These are phyloP conservation scores for Panorpa germanica DNA, from an alignment of 2,888 invertebrate genomes.

Conservation along the genomic window DNA sequence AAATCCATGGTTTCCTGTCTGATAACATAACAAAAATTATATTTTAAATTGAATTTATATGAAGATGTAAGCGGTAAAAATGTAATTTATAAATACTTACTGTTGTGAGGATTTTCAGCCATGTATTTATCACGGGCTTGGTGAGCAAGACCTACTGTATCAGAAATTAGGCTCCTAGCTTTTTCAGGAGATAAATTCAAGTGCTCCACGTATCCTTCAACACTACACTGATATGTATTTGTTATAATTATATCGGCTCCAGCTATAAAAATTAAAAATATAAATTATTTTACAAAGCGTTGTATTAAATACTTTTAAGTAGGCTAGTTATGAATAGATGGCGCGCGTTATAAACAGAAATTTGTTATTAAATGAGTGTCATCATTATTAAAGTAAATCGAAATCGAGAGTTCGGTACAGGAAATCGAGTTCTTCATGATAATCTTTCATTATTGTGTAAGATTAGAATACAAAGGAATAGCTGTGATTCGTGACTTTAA, in stretches of 20 bases:
- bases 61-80: neutral
- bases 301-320: too few species aligned
- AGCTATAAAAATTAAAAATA: slow-evolving; percentile 30
- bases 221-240: slow-evolving; percentile 76
- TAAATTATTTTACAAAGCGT: neutral
- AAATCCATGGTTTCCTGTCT: slow-evolving; percentile 36
- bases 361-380: too few species aligned
- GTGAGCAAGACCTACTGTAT: slow-evolving; percentile 55
- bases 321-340: too few species aligned
- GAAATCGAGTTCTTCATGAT: too few species aligned
- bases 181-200: slow-evolving; percentile 45
- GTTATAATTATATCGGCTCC: slow-evolving; percentile 79
- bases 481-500: too few species aligned
- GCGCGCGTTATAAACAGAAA: too few species aligned
- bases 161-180: slow-evolving; percentile 50
- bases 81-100: slow-evolving; percentile 1
- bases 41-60: slow-evolving; percentile 7
- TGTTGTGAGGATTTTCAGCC: slow-evolving; percentile 29
- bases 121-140: slow-evolving; percentile 44
- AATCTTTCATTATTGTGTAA: too few species aligned
- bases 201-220: slow-evolving; percentile 56
- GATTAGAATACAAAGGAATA: too few species aligned
- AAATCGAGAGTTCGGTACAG: too few species aligned
- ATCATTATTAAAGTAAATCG: too few species aligned
- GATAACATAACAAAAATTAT: slow-evolving; percentile 6